Evolutionary conservation across 2,888 invertebrate genomes (phyloP), one percentile per base, ranked within the genome.

Genomic region (Ornithoptera priamus): DNA sequence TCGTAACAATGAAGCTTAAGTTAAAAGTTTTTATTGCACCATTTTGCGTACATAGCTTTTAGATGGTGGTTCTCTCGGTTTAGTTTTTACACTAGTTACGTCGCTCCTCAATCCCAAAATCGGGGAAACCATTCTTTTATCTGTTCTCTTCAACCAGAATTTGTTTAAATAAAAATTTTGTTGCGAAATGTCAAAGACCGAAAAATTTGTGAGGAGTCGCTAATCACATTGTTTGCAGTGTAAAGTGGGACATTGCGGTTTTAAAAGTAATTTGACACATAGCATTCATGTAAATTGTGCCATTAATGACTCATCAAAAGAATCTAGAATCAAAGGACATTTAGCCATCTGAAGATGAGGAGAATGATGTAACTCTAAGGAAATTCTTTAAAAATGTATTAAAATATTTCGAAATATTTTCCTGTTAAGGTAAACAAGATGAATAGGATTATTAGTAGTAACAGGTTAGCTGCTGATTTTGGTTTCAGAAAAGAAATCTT

Each of bases 191-290:
- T 75, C 71, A 77, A 85, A 84, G 87, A 82, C 81, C 75, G 64
- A 72, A 72, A 76, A 75, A 81, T 88, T 88, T 81, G 84, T 81
- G 72, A 74, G 69, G 72, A 74, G 78, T 76, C 76, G 86, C 84
- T 88, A 88, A 88, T 80, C 80, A 83, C 83, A 84, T 69, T 86
- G 85, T 88, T 88, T 87, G 82, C 79, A 76, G 75, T 78, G 73
- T 72, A 53, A 39, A 69, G 62, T 71, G 60, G 59, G 22, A 60
- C 59, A 30, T 30, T 30, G 30, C 30, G 30, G 30, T 65, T 72
- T 69, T 59, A 63, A 57, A 71, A 12, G 22, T 58, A 22, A 58
- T 58, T 58, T 58, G 57, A 22, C 57, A 58, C 12, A n/a, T 22
- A 20, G 22, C 22, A 15, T 22, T 22, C 12, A 22, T 58, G 57